phyloP scores from a whole-genome alignment of 2,888 invertebrate species.

The Drosophila ochracea region DNA sequence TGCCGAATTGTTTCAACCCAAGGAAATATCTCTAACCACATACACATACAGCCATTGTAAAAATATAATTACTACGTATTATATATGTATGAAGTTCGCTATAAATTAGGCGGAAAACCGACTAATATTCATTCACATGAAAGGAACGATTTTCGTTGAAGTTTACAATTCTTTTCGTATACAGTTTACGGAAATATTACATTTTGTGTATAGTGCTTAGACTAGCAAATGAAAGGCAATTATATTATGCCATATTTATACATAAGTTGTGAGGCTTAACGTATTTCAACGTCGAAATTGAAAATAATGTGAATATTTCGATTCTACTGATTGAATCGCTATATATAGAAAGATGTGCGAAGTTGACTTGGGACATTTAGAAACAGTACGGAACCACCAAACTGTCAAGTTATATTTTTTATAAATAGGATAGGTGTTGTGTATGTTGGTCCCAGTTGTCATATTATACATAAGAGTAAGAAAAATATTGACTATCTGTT shows the following conservation, averaged over 20 bases:
- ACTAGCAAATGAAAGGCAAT: neutral
- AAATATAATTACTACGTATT: conserved; percentile 9
- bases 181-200: neutral
- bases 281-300: neutral
- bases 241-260: neutral
- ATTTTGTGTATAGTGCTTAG: neutral
- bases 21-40: conserved; percentile 18
- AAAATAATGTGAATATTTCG: neutral
- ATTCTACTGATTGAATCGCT: neutral
- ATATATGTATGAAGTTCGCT: conserved; percentile 1
- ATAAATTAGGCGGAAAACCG: neutral
- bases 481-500: conserved; percentile 16
- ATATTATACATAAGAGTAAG: neutral
- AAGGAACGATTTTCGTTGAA: neutral
- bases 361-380: neutral
- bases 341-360: neutral
- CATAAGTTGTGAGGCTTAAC: neutral
- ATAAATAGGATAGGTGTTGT: conserved; percentile 7
- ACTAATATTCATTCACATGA: neutral
- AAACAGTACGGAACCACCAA: conserved; percentile 3
- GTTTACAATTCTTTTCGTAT: conserved; percentile 1
- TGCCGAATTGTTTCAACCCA: conserved; percentile 12
- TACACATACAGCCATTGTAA: conserved; percentile 23
- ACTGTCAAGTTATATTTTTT: neutral
- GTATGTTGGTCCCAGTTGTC: conserved; percentile 13